Base-by-base conservation (phyloP, 1,140 invertebrate species). In the Atta colombica region DNA sequence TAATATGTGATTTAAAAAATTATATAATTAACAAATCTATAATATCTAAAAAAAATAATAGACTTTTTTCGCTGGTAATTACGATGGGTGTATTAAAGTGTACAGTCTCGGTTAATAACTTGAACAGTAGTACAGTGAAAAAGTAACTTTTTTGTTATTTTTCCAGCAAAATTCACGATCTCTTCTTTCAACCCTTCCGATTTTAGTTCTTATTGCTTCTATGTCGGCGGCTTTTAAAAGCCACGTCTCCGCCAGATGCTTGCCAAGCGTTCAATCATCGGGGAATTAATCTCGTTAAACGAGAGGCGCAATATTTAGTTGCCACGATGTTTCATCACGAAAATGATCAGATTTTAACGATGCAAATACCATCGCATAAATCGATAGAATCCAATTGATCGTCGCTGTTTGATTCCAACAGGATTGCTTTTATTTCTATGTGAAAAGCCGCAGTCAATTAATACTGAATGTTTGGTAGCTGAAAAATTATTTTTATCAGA, bases 241-340 rank as follows among this genome's bases (percentile, higher is more conserved):
- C 35, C 69, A 51, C 35, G 69, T 84, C 69, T 74, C 55, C 69
- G 18, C 35, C 80, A 84, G 80, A 84, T 51, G 80, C 63, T 61
- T 31, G 53, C 39, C 39, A 39, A 35, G 58, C 69, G 55, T 61
- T 84, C 69, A 75, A 84, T 84, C 69, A 75, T 74, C 55, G 69
- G 28, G 28, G 80, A 74, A 84, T 84, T 84, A 84, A 84, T 69
- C 58, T 84, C 69, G 69, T 84, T 84, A 84, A 49, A 63, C 80
- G 55, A 60, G 69, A 84, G 60, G 69, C 28, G 18, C 45, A 51
- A 84, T 84, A 84, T 84, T 84, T 84, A 61, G 45, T 61, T 21
- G 69, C 25, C n/a, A n/a, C 28, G 25, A 28, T 45, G 69, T 63
- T 74, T 84, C 39, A 51, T 16, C 69, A 25, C 55, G 69, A 74